Conservation (phyloP, 2,113 vertebrate species). For the Laticauda laticaudata region DNA sequence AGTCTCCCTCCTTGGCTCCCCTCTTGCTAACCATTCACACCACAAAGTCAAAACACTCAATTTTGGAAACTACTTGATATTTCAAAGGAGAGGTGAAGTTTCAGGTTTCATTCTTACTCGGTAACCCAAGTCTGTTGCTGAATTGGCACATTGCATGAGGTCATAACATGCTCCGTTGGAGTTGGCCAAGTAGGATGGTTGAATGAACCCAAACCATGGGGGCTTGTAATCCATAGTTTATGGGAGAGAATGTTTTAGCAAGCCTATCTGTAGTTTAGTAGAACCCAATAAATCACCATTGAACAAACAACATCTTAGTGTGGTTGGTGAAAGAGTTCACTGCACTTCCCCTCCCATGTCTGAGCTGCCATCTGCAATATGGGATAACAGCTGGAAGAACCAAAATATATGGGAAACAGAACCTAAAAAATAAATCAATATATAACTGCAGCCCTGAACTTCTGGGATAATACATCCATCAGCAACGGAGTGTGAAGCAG, state of each 20-base stretch:
- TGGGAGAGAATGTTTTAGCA: not conserved
- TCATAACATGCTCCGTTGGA: not conserved
- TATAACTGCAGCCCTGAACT: not conserved
- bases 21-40: not conserved
- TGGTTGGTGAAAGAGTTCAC: not conserved
- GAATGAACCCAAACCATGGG: not conserved
- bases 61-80: not conserved
- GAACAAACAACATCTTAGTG: not conserved
- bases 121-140: not conserved
- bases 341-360: not conserved
- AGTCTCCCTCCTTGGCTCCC: not conserved
- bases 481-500: not conserved
- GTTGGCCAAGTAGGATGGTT: not conserved
- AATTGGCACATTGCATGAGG: not conserved
- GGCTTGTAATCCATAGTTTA: not conserved
- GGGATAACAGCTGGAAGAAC: not conserved
- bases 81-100: not conserved
- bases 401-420: not conserved
- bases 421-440: not conserved
- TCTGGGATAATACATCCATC: not conserved
- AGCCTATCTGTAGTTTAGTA: not conserved
- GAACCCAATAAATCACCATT: not conserved
- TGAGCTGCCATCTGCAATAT: not conserved
- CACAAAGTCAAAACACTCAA: not conserved
- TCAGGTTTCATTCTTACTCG: not conserved